These are phyloP conservation scores for Dryadula phaetusa DNA, from an alignment of 2,888 invertebrate species.

Conservation along the genomic window DNA sequence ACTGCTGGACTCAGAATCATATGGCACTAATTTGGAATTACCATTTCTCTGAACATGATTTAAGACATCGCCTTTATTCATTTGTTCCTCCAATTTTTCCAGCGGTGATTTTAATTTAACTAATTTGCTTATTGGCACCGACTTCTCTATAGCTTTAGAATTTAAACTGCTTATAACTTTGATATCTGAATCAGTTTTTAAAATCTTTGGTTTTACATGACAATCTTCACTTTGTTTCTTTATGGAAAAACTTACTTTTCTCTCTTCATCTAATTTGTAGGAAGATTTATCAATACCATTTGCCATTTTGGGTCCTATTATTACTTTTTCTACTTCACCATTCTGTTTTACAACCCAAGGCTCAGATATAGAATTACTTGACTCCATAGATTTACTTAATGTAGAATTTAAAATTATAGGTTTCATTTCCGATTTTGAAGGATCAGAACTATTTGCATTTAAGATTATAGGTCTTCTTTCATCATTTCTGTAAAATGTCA, in stretches of 20 bases:
- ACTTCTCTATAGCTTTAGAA: slow-evolving; percentile 60
- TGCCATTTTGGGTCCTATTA: slow-evolving; percentile 60
- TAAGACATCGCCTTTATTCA: slow-evolving; percentile 67
- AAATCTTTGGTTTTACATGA: slow-evolving; percentile 58
- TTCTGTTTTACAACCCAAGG: slow-evolving; percentile 80
- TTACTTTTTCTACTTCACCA: slow-evolving; percentile 75
- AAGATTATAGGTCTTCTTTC: slow-evolving; percentile 65
- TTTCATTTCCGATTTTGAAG: slow-evolving; percentile 64
- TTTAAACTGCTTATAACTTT: slow-evolving; percentile 52
- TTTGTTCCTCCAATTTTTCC: slow-evolving; percentile 76
- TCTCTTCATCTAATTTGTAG: slow-evolving; percentile 65
- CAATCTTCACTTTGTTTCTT: slow-evolving; percentile 67
- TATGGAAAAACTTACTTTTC: slow-evolving; percentile 67
- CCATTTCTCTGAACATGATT: slow-evolving; percentile 62
- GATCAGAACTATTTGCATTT: slow-evolving; percentile 62
- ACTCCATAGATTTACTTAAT: slow-evolving; percentile 64
- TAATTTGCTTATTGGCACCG: slow-evolving; percentile 61
- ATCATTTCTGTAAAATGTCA: slow-evolving; percentile 72
- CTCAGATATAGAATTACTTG: slow-evolving; percentile 62
- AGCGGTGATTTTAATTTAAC: slow-evolving; percentile 73
- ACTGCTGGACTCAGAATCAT: slow-evolving; percentile 84
- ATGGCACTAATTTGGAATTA: slow-evolving; percentile 80
- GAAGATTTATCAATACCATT: slow-evolving; percentile 65
- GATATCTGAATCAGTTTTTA: slow-evolving; percentile 68
- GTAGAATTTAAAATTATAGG: slow-evolving; percentile 77